A percentile compares a stretch with the other conserved stretches of the same genome.
Conservation (phyloP, 2,888 invertebrate genomes). For the Antitype chi region DNA sequence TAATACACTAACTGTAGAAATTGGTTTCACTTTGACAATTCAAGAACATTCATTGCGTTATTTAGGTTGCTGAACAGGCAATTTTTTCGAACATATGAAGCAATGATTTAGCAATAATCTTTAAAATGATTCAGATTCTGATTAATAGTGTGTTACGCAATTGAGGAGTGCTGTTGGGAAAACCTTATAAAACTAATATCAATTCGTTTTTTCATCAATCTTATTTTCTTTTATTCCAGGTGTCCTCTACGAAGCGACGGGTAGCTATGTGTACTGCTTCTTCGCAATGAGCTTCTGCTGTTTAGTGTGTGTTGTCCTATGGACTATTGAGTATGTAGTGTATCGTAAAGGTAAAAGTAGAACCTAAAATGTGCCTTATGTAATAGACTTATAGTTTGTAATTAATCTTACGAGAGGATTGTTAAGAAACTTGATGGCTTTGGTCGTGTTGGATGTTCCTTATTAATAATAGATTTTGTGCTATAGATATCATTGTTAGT, state of each 20-base stretch:
- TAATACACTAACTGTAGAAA: too few relatives aligned
- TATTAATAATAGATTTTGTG: not conserved
- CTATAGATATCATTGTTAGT: not conserved
- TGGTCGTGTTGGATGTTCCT: slow-evolving; percentile 19
- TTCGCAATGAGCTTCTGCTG: slow-evolving; percentile 92
- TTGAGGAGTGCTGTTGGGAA: too few relatives aligned
- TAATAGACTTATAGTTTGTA: slow-evolving; percentile 18
- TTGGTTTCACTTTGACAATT: too few relatives aligned
- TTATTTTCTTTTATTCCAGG: slow-evolving; percentile 73
- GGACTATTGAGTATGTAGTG: slow-evolving; percentile 89
- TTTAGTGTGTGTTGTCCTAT: slow-evolving; percentile 92
- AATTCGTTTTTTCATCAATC: not conserved
- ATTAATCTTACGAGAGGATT: slow-evolving; percentile 1
- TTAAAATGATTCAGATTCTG: too few relatives aligned
- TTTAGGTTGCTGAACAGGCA: too few relatives aligned
- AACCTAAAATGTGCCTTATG: slow-evolving; percentile 35
- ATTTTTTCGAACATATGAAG: too few relatives aligned
- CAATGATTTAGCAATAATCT: too few relatives aligned
- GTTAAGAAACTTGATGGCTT: slow-evolving; percentile 3
- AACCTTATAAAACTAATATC: not conserved
- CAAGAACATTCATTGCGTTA: too few relatives aligned
- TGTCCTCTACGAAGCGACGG: slow-evolving; percentile 88
- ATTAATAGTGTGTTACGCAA: too few relatives aligned
- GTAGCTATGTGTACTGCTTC: slow-evolving; percentile 92
- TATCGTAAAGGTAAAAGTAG: slow-evolving; percentile 57